phyloP scores from a whole-genome alignment of 2,888 invertebrate genomes.

The Criorhina ranunculi region DNA sequence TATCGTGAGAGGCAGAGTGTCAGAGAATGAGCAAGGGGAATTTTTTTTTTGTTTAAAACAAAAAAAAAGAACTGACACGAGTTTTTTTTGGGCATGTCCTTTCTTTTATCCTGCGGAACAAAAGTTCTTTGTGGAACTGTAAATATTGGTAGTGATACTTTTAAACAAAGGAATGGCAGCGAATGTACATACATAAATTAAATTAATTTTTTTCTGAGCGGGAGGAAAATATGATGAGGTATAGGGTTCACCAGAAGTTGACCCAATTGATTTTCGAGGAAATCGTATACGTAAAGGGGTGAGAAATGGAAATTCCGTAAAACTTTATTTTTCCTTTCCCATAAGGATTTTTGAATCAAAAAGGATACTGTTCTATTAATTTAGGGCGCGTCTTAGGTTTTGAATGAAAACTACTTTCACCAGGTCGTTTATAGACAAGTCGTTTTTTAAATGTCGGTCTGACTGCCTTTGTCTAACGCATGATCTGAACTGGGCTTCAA shows the following conservation, averaged over 20 bases:
- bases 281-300: background rate
- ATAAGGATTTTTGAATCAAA: no score
- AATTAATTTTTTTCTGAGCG: background rate
- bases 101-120: conserved; percentile 5
- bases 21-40: conserved; percentile 40
- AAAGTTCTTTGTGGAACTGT: conserved; percentile 28
- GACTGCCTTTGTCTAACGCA: no score
- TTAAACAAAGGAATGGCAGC: conserved; percentile 8
- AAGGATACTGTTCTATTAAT: no score
- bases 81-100: background rate
- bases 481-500: no score
- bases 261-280: conserved; percentile 8
- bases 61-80: conserved; percentile 7
- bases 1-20: background rate
- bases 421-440: no score
- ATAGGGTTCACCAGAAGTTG: background rate
- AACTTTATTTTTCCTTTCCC: no score
- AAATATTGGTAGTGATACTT: conserved; percentile 44
- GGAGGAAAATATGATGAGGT: background rate
- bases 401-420: no score
- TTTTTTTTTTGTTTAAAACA: conserved; percentile 8
- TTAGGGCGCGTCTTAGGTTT: no score
- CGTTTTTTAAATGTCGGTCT: no score
- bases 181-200: background rate
- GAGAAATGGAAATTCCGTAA: no score